Percentiles rank a stretch among this genome's conserved stretches.
These are phyloP conservation scores for Drosophila merina DNA, from an alignment of 2,888 invertebrate genomes.

Conservation along the genomic window DNA sequence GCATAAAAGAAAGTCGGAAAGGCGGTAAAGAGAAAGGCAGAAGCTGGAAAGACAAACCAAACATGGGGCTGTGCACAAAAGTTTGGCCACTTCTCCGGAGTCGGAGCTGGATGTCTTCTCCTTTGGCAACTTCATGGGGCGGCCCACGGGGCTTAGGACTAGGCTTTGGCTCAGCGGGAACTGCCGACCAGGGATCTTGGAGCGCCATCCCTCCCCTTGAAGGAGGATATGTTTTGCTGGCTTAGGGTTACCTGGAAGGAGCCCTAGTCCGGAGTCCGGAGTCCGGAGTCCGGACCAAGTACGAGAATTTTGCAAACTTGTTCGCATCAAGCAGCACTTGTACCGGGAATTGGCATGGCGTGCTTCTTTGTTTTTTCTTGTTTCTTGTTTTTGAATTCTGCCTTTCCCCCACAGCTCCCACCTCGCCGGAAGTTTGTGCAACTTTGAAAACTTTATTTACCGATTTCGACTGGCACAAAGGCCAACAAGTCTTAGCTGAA, in stretches of 20 bases:
- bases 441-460: conserved; percentile 73
- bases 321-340: conserved; percentile 49
- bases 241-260: conserved; percentile 35
- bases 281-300: conserved; percentile 23
- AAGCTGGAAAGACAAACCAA: conserved; percentile 83
- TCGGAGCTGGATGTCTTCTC: conserved; percentile 25
- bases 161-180: conserved; percentile 63
- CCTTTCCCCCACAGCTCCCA: neutral
- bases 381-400: conserved; percentile 10
- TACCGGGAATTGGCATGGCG: conserved; percentile 47
- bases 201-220: neutral
- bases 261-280: conserved; percentile 1
- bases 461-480: conserved; percentile 53
- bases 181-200: conserved; percentile 1
- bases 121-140: conserved; percentile 60
- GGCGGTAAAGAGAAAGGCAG: conserved; percentile 61
- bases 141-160: conserved; percentile 76
- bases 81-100: conserved; percentile 61
- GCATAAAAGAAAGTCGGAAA: conserved; percentile 37
- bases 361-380: conserved; percentile 13
- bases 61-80: conserved; percentile 81
- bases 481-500: conserved; percentile 23
- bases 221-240: conserved; percentile 31
- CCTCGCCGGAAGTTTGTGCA: conserved; percentile 57
- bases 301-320: conserved; percentile 44